Base-by-base conservation (phyloP, 2,113 vertebrate species). In the Mastomys natalensis region DNA sequence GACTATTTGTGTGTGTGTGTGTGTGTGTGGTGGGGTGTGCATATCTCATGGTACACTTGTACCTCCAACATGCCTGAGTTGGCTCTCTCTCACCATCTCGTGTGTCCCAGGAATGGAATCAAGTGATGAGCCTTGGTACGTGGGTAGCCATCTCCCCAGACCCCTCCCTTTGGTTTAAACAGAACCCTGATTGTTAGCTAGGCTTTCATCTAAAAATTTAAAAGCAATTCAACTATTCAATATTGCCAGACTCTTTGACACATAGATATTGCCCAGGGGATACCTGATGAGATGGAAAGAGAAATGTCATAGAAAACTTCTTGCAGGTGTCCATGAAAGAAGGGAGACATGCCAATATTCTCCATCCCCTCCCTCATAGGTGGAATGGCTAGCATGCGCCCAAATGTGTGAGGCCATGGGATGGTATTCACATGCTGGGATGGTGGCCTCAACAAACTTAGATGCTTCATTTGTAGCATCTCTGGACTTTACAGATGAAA, bases 141-240 rank as follows among this genome's bases (percentile, higher is more conserved):
- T 1, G 26, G n/a, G n/a, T n/a, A 45, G 7, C 58, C 7, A 31
- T 43, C n/a, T 45, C 1, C 58, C 40, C 24, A 64, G 24, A 7
- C 24, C 40, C 82, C 40, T 43, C 55, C 26, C 7, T 34, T 31
- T 85, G 64, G 16, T 10, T 19, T 45, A 19, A 64, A 64, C 40
- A 66, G 58, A 81, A 1, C 24, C 17, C 16, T 78, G 72, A 37
- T 62, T 77, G 96, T 92, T 82, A 93, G 53, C 37, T 15, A 60
- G 24, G 5, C 15, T 22, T 88, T 43, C 73, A 10, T 92, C 21
- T 72, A 31, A 89, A n/a, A n/a, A 66, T 55, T 73, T 53, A 82
- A 13, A 68, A 43, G 34, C 86, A 92, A 86, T 84, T 85, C 37
- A 82, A 94, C n/a, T 81, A 34, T 26, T 77, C 82, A 90, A 78